Conservation (phyloP, 2,113 vertebrate species). For the Lethenteron camtschaticum region DNA sequence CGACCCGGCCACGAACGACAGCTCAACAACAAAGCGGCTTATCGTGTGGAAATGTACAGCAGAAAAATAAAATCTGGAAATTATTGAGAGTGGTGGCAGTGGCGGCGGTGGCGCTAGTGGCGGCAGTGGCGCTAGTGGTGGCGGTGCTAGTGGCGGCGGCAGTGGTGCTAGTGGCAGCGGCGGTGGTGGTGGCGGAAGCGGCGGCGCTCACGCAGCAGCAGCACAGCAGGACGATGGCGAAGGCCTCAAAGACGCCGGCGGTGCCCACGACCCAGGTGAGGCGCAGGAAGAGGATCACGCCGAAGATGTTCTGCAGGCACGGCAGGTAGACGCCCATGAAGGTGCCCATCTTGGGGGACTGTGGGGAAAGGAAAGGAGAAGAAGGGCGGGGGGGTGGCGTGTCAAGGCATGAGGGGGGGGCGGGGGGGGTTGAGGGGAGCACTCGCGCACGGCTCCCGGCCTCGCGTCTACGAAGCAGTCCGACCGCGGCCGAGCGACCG, state of each 20-base stretch:
- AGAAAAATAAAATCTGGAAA: not conserved
- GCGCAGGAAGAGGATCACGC: conserved; percentile 79
- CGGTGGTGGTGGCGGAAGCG: no score
- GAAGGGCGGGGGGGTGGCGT: not conserved
- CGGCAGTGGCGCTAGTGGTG: no score
- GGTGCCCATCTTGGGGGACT: conserved; percentile 80
- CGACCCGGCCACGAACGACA: no score
- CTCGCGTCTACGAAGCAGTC: no score
- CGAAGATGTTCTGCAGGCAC: conserved; percentile 85
- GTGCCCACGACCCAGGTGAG: conserved; percentile 88
- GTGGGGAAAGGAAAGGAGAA: conserved; percentile 3
- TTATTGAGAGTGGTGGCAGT: not conserved
- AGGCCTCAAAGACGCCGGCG: conserved; percentile 60
- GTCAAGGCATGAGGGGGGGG: no score
- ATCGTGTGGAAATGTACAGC: no score
- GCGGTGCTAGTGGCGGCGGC: no score
- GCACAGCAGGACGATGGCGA: conserved; percentile 66
- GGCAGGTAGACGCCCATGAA: conserved; percentile 92
- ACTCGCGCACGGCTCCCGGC: no score
- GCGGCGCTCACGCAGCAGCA: conserved; percentile 52
- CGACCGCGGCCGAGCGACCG: no score
- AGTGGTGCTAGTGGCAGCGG: no score
- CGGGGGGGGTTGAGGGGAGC: no score
- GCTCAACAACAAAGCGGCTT: no score
- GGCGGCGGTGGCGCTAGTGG: not conserved